Conservation (phyloP, 2,113 vertebrate species). For the Dolichallabes microphthalmus region DNA sequence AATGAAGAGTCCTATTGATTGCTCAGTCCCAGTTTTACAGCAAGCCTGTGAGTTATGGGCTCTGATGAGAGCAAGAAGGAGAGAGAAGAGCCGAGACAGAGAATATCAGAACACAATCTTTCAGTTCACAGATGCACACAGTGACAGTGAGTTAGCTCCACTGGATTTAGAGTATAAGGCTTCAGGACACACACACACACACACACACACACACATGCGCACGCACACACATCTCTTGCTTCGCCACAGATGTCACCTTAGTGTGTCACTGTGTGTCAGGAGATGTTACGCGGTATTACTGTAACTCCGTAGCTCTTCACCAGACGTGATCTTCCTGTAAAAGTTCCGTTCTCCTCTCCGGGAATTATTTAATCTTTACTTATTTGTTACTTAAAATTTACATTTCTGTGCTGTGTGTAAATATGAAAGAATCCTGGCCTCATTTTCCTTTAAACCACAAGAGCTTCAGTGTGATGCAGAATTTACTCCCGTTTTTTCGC, state of each 20-base stretch:
- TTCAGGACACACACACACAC: slow-evolving; percentile 7
- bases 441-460: neutral
- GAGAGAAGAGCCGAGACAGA: neutral
- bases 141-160: slow-evolving; percentile 18
- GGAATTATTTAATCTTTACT: neutral
- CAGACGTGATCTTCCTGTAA: slow-evolving; percentile 1
- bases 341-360: neutral
- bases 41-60: slow-evolving; percentile 61
- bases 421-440: neutral
- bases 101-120: slow-evolving; percentile 35
- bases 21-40: slow-evolving; percentile 64
- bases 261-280: slow-evolving; percentile 12
- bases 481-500: neutral
- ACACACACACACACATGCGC: slow-evolving; percentile 4
- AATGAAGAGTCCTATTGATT: slow-evolving; percentile 64
- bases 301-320: neutral
- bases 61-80: slow-evolving; percentile 9
- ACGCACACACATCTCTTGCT: slow-evolving; percentile 1
- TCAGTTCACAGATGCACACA: slow-evolving; percentile 7
- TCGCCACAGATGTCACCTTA: neutral
- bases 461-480: neutral
- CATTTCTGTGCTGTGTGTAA: neutral
- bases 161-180: slow-evolving; percentile 15
- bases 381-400: neutral
- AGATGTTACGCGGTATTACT: neutral